Percentiles rank a stretch among this genome's conserved stretches.
Conservation (phyloP, 2,113 vertebrate genomes). For the Leptocoma aspasia region DNA sequence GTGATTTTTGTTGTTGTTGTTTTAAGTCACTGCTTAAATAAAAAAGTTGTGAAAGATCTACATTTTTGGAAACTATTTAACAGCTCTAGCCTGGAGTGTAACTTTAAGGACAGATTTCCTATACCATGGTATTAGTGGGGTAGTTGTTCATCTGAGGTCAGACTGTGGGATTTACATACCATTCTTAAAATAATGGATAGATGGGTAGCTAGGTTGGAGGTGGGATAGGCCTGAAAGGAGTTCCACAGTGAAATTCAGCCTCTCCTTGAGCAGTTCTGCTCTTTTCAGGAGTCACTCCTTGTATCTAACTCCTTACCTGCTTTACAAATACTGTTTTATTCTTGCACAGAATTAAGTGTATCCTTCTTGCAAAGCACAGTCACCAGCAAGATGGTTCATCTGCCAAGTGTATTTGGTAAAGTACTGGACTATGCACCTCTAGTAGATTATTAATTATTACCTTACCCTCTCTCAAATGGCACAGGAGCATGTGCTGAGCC, state of each 20-base stretch:
- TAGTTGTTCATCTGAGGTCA: not conserved
- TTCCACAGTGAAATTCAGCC: rapidly evolving
- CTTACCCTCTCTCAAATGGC: not conserved
- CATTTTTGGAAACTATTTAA: not conserved
- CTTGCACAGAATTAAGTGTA: not conserved
- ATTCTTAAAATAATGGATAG: not conserved
- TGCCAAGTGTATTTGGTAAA: not conserved
- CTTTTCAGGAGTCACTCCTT: not conserved
- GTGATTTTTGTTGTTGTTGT: not conserved
- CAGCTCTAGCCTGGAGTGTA: not conserved
- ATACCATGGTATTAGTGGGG: rapidly evolving
- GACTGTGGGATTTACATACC: not conserved
- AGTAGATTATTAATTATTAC: not conserved
- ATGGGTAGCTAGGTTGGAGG: not conserved
- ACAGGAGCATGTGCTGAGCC: not conserved
- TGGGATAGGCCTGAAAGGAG: not conserved
- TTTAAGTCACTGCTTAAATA: not conserved
- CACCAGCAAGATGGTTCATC: not conserved
- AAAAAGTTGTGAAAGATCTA: not conserved
- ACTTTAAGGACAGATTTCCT: not conserved
- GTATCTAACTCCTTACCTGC: not conserved
- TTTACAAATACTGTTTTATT: not conserved
- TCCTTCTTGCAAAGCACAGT: not conserved
- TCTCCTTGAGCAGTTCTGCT: not conserved
- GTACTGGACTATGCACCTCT: not conserved